phyloP scores from a whole-genome alignment of 2,113 vertebrate species.

The Heterotilapia buettikoferi region DNA sequence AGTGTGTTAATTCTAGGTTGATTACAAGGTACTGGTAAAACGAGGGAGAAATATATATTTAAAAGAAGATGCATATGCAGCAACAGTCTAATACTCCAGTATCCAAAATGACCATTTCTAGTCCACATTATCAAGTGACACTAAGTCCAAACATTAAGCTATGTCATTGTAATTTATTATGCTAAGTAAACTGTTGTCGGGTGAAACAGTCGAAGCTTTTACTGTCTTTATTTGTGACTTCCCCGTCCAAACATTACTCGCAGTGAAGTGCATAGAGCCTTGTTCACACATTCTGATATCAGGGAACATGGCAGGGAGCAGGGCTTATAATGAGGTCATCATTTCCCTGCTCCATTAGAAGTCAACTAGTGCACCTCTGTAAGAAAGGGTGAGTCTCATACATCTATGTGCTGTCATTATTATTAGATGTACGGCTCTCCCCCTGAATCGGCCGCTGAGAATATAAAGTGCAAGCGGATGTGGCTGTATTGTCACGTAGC shows the following conservation, averaged over 20 bases:
- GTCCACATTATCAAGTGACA: background rate
- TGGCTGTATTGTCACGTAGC: background rate
- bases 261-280: background rate
- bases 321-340: constrained; percentile 11
- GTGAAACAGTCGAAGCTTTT: background rate
- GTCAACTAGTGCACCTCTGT: background rate
- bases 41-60: background rate
- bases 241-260: background rate
- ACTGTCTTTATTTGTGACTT: background rate
- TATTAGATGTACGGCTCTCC: background rate
- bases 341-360: constrained; percentile 4
- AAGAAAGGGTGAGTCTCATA: background rate
- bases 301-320: constrained; percentile 12
- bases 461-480: background rate
- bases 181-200: background rate
- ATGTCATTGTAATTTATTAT: background rate
- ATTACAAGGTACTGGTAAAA: background rate
- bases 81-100: background rate
- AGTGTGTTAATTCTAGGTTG: background rate
- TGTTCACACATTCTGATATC: constrained; percentile 10
- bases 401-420: constrained; percentile 5
- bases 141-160: background rate
- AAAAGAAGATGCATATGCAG: background rate
- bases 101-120: background rate
- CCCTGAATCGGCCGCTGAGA: background rate